Base-by-base conservation (phyloP, 2,797 vertebrate genomes). In the Otolemur crassicaudatus region DNA sequence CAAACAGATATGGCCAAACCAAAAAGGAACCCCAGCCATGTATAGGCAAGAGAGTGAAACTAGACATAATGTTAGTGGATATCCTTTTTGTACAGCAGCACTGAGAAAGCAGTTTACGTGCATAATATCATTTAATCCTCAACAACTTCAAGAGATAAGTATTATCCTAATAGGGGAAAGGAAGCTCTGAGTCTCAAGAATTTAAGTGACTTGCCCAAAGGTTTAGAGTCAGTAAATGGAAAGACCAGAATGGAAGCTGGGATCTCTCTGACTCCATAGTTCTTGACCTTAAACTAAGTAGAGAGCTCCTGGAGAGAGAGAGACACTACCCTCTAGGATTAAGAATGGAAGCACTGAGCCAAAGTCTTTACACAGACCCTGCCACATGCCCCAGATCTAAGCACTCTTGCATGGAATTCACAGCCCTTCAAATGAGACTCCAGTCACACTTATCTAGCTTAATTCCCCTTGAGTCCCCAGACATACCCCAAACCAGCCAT, bases 141-240 rank as follows among this genome's bases (percentile, higher is more conserved):
- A 53, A 53, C 31, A 80, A 53, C 27, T 70, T 19, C 43, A 56
- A n/a, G 65, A 80, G 17, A 49, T 72, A 87, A 58, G n/a, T 77
- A 13, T 40, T 65, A 37, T 81, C 25, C 76, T 95, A 93, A 60
- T 12, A 20, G 4, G 43, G 10, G 46, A 63, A 79, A 75, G 19
- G 16, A 77, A 56, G 17, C n/a, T 91, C 43, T 16, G 63, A 85
- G 46, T 37, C 46, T 86, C n/a, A 86, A 49, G 31, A 63, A 25
- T 34, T 88, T 86, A 89, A 90, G 19, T 84, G 63, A 95, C 77
- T 90, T 94, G n/a, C 43, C 75, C 37, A 91, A 75, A 94, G n/a
- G 16, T 49, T 84, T 72, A 80, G 27, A 82, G 40, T 69, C 23
- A 67, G 3, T 80, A 91, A 94, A 34, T 79, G 4, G 37, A 90